Base-by-base conservation (phyloP, 2,888 invertebrate species). In the Syritta pipiens region DNA sequence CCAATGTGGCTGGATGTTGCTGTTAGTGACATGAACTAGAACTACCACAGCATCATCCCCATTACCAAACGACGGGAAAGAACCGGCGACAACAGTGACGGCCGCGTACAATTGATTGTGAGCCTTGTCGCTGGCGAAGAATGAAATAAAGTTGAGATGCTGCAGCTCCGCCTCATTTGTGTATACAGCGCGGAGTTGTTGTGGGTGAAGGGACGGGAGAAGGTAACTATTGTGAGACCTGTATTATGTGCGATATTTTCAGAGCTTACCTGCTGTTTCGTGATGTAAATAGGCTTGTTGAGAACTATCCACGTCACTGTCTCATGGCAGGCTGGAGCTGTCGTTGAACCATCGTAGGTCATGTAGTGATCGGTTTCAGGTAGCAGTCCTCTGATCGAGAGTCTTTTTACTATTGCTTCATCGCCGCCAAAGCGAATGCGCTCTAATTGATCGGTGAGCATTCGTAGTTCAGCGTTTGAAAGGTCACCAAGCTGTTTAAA, bases 221-320 rank as follows among this genome's bases (percentile, higher is more conserved):
- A n/a, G n/a, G n/a, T n/a, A n/a, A n/a, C n/a, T n/a, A n/a, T n/a
- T n/a, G n/a, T n/a, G n/a, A n/a, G n/a, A n/a, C n/a, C n/a, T n/a
- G n/a, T n/a, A n/a, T n/a, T n/a, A n/a, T n/a, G n/a, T n/a, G n/a
- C n/a, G n/a, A n/a, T n/a, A n/a, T n/a, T n/a, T n/a, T n/a, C n/a
- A n/a, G n/a, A 35, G 84, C 88, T 89, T 89, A 97, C 98, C 94
- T 98, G 97, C 92, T 97, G 96, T 90, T 95, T 96, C 81, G 97
- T 97, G 89, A 98, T 97, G 90, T 98, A 98, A 88, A 99, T 97
- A 81, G 99, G 99, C 90, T 97, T 97, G 91, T 99, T 99, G 89
- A 98, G 92, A 86, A 99, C 95, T 89, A 99, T 92, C 99, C 99
- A 99, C 85, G 98, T 98, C 90, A 98, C 98, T 19, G 98, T 98